These are phyloP conservation scores for Bicyclus anynana DNA, from an alignment of 1,140 invertebrate genomes.

Conservation along the genomic window DNA sequence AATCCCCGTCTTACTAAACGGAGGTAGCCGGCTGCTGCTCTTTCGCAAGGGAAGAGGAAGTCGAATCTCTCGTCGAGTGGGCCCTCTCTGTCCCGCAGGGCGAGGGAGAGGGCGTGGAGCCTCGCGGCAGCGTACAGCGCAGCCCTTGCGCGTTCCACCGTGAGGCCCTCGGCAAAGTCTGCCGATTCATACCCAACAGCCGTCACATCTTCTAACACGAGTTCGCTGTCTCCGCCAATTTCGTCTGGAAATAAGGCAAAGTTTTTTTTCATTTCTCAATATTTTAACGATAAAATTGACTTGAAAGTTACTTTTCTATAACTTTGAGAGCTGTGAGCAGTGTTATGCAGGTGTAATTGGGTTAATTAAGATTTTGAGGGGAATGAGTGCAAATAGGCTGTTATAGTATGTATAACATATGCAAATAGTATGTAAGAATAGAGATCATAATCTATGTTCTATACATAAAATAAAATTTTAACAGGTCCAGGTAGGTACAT, in stretches of 20 bases:
- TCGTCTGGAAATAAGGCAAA: conserved; percentile 51
- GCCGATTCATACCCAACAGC: conserved; percentile 68
- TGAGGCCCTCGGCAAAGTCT: conserved; percentile 83
- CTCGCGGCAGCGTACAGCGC: conserved; percentile 84
- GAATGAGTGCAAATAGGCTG: too few species aligned
- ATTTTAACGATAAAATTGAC: too few species aligned
- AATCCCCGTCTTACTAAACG: conserved; percentile 85
- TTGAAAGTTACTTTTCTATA: too few species aligned
- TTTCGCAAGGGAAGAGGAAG: conserved; percentile 86
- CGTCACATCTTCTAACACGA: conserved; percentile 74
- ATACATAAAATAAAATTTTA: too few species aligned
- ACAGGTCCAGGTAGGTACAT: too few species aligned
- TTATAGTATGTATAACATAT: too few species aligned
- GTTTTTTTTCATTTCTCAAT: too few species aligned
- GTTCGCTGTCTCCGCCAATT: conserved; percentile 79
- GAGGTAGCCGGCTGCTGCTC: conserved; percentile 87
- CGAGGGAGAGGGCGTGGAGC: conserved; percentile 84
- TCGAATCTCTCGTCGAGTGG: conserved; percentile 82
- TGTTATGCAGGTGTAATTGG: too few species aligned
- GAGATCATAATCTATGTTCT: too few species aligned
- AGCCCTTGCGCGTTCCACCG: conserved; percentile 78
- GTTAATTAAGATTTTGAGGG: too few species aligned
- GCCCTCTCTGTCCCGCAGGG: conserved; percentile 81
- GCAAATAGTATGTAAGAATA: too few species aligned
- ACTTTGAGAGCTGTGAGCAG: too few species aligned